Evolutionary conservation across 2,888 invertebrate species (phyloP).

Genomic region (Ganaspis brasiliensis): DNA sequence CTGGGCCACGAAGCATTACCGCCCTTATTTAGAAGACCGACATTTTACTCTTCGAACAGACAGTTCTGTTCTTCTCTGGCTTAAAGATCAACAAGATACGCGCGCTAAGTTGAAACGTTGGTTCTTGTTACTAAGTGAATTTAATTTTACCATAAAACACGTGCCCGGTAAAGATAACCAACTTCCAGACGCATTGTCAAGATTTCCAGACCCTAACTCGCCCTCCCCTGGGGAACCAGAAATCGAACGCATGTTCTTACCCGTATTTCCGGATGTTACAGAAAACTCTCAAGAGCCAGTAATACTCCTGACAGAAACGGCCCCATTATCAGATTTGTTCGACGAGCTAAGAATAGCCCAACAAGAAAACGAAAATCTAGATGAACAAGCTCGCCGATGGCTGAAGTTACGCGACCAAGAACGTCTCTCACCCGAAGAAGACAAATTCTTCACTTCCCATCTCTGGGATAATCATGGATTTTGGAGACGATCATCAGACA

Average conservation of each 20-base stretch:
- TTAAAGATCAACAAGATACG: background rate
- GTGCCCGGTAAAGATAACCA: background rate
- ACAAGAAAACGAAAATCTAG: no score
- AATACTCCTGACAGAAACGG: background rate
- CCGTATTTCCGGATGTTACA: background rate
- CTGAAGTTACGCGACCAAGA: no score
- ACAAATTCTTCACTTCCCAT: no score
- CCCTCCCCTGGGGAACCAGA: background rate
- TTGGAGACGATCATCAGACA: no score
- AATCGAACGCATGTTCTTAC: background rate
- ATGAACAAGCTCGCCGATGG: no score
- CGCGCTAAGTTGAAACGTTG: conserved; percentile 29
- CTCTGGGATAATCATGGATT: no score
- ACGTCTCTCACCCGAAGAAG: no score
- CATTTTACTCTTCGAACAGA: conserved; percentile 55
- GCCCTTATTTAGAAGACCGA: conserved; percentile 47
- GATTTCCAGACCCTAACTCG: background rate
- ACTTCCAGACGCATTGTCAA: background rate
- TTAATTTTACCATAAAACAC: background rate
- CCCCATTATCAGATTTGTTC: background rate
- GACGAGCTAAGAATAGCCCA: no score
- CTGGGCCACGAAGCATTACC: conserved; percentile 45
- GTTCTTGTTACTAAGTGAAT: background rate
- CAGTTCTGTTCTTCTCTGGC: conserved; percentile 49
- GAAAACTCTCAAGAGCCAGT: background rate